A percentile compares a stretch with the other conserved stretches of the same genome.
phyloP scores from a whole-genome alignment of 2,113 vertebrate genomes.

The Salvator merianae region DNA sequence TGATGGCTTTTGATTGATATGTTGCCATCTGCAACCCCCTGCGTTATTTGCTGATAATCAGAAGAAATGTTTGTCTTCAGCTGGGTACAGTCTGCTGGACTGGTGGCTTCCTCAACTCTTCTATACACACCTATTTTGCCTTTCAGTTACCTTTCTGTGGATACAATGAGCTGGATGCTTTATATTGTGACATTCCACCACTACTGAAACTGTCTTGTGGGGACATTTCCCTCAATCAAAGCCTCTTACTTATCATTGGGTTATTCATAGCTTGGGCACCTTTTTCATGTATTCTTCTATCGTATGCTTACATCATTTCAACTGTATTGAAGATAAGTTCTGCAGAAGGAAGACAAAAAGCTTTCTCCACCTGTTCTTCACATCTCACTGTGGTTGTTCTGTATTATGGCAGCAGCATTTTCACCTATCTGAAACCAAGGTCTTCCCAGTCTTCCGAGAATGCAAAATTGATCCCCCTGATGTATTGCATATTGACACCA shows the following conservation, averaged over 20 bases:
- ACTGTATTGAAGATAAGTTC: constrained; percentile 48
- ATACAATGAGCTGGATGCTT: constrained; percentile 44
- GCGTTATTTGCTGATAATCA: constrained; percentile 16
- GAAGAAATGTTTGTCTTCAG: neutral
- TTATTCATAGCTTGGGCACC: constrained; percentile 37
- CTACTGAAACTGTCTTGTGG: constrained; percentile 59
- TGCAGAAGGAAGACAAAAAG: constrained; percentile 45
- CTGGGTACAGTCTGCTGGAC: constrained; percentile 38
- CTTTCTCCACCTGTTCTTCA: constrained; percentile 59
- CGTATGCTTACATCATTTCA: constrained; percentile 45
- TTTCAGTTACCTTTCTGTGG: constrained; percentile 53
- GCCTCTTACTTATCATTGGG: constrained; percentile 35
- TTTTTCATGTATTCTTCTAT: constrained; percentile 40
- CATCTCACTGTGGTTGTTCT: constrained; percentile 51
- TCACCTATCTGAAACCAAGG: constrained; percentile 32
- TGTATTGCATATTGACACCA: constrained; percentile 52
- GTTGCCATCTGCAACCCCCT: constrained; percentile 50
- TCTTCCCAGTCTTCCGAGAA: constrained; percentile 13
- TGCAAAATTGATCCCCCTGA: constrained; percentile 40
- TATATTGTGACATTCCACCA: constrained; percentile 64
- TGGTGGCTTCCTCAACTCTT: constrained; percentile 29
- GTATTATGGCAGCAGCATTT: constrained; percentile 52
- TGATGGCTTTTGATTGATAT: constrained; percentile 61
- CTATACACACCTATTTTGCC: constrained; percentile 27
- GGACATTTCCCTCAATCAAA: constrained; percentile 41